Percentiles rank a stretch among this genome's conserved stretches.
phyloP scores from a whole-genome alignment of 1,140 invertebrate species.

The Diuraphis noxia region DNA sequence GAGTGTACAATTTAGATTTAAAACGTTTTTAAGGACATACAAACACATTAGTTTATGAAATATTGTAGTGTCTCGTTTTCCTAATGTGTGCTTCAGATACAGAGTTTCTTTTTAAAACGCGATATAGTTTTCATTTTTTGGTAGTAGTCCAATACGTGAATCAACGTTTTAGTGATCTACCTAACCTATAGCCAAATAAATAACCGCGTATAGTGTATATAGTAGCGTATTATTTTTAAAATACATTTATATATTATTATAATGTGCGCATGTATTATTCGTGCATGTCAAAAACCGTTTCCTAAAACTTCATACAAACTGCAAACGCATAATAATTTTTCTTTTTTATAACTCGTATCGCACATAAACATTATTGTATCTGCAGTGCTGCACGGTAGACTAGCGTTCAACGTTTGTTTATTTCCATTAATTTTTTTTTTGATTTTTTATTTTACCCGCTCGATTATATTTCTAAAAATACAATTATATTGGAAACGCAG shows the following conservation, averaged over 20 bases:
- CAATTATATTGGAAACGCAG: not conserved
- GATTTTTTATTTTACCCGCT: not conserved
- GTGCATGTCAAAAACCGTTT: not conserved
- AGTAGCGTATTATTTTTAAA: slow-evolving; percentile 9
- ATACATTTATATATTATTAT: slow-evolving; percentile 13
- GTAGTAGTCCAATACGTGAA: slow-evolving; percentile 13
- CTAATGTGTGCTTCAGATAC: not conserved
- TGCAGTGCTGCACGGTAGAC: not conserved
- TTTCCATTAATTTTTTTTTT: not conserved
- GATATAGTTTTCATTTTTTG: slow-evolving; percentile 23
- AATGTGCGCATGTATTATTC: not conserved
- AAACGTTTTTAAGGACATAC: slow-evolving; percentile 44
- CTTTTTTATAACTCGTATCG: not conserved
- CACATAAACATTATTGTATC: not conserved
- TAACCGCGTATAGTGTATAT: not conserved
- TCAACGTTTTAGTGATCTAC: not conserved
- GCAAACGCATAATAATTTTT: not conserved
- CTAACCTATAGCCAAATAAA: slow-evolving; percentile 18
- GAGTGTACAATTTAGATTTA: slow-evolving; percentile 15
- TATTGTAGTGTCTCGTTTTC: not conserved
- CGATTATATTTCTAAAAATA: not conserved
- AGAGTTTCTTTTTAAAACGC: slow-evolving; percentile 2
- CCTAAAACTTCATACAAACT: not conserved
- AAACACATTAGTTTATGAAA: slow-evolving; percentile 43
- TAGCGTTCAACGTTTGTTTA: not conserved